Percentiles rank a stretch among this genome's conserved stretches.
Evolutionary conservation across 1,140 invertebrate genomes (phyloP).

Genomic region (silkworm (Bombyx mori)): DNA sequence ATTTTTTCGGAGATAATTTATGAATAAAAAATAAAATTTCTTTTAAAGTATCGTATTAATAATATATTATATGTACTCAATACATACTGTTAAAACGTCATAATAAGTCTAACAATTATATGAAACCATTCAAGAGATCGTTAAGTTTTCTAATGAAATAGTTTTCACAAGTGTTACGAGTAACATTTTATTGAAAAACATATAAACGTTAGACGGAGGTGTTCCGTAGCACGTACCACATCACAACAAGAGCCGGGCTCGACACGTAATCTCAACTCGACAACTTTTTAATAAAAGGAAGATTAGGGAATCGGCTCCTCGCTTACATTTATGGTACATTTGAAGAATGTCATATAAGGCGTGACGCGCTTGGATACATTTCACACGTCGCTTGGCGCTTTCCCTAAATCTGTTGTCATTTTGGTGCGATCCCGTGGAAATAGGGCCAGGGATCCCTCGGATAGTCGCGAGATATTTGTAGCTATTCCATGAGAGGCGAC

Average conservation of each 20-base stretch:
- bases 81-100: too few species aligned
- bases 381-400: slow-evolving; percentile 65
- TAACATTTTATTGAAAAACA: too few species aligned
- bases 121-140: too few species aligned
- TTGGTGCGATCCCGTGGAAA: slow-evolving; percentile 55
- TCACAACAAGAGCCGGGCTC: slow-evolving; percentile 1
- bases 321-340: slow-evolving; percentile 52
- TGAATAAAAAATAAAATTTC: background rate
- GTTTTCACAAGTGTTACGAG: too few species aligned
- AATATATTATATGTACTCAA: too few species aligned
- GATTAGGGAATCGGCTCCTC: slow-evolving; percentile 52
- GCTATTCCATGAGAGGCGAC: slow-evolving; percentile 37
- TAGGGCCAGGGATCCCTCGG: slow-evolving; percentile 55
- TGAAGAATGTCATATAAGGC: slow-evolving; percentile 65
- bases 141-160: too few species aligned
- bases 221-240: background rate
- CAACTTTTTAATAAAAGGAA: slow-evolving; percentile 66
- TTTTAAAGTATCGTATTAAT: too few species aligned
- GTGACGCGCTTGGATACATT: slow-evolving; percentile 58
- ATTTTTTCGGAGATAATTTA: background rate
- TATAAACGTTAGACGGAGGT: too few species aligned
- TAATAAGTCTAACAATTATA: too few species aligned
- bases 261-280: slow-evolving; percentile 21
- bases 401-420: slow-evolving; percentile 69
- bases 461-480: slow-evolving; percentile 56